These are phyloP conservation scores for Leptinotarsa lineolata DNA, from an alignment of 1,140 invertebrate genomes.

Conservation along the genomic window DNA sequence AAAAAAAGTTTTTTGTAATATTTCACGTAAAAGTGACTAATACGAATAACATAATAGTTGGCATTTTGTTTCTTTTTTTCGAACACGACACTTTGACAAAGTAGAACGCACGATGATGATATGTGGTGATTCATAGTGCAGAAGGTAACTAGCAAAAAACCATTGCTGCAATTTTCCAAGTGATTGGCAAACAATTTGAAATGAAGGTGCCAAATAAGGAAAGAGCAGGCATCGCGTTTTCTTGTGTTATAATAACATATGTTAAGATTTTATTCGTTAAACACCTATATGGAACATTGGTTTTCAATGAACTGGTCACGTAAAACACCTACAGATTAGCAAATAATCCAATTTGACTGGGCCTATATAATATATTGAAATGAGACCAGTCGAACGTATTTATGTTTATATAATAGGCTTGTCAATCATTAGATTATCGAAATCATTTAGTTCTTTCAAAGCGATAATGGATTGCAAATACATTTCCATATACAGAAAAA, in stretches of 20 bases:
- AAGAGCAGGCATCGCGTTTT: not conserved
- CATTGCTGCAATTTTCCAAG: not conserved
- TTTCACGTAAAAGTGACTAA: no score
- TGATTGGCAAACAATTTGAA: not conserved
- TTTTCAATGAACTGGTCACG: not conserved
- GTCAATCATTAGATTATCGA: not conserved
- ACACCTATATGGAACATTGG: not conserved
- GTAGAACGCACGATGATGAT: not conserved
- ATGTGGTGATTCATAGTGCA: not conserved
- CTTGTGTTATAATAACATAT: not conserved
- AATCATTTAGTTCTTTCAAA: not conserved
- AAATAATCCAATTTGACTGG: not conserved
- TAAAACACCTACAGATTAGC: not conserved
- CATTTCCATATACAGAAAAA: constrained; percentile 3
- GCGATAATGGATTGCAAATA: not conserved
- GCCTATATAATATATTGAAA: no score
- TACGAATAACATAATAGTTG: no score
- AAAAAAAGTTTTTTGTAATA: no score
- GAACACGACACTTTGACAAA: not conserved
- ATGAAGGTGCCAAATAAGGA: not conserved
- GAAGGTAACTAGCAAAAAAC: not conserved
- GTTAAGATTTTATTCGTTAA: not conserved
- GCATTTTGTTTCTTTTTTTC: no score
- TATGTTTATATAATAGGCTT: not conserved
- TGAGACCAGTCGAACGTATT: not conserved